Evolutionary conservation across 2,888 invertebrate species (phyloP), one percentile per base, ranked within the genome.

Genomic region (Polietes domitor): DNA sequence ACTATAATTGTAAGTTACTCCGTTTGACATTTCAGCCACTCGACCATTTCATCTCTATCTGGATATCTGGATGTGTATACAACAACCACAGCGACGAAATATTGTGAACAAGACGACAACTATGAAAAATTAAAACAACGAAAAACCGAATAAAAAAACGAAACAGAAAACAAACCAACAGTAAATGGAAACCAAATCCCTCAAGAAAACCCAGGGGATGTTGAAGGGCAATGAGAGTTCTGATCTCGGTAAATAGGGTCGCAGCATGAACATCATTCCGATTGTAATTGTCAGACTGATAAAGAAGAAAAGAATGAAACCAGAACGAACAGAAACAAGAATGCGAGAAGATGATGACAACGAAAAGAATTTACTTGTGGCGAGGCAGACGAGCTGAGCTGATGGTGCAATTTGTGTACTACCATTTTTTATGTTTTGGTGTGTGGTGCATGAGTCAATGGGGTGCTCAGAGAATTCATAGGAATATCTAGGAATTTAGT

Each of bases 241-340:
- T 21, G 21, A 53, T 53, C 53, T 53, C n/a, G 1, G 53, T 53
- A 21, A 53, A 53, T 53, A 21, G 53, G 53, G 53, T 53, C 53
- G 21, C 19, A 53, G 53, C 53, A 53, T 19, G 53, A 10, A 10
- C 53, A 21, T 21, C 21, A 21, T 53, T 21, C 53, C 21, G 5
- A 53, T 53, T 53, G 53, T 53, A 53, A 53, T 21, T 53, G 53
- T 53, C 53, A 21, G 53, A 53, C 19, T 53, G 21, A 19, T 53
- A 53, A 53, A 9, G 9, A 53, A 5, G 1, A 15, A 53, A n/a
- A 19, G 3, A 53, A 6, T 21, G 53, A 19, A 17, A 21, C 53
- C 9, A 53, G 19, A 21, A 19, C 19, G 21, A 21, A 47, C 1
- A 21, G 21, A 10, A 5, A 21, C 19, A 21, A 17, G 19, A 53